phyloP scores from a whole-genome alignment of 2,113 vertebrate species.

The Etheostoma cragini region DNA sequence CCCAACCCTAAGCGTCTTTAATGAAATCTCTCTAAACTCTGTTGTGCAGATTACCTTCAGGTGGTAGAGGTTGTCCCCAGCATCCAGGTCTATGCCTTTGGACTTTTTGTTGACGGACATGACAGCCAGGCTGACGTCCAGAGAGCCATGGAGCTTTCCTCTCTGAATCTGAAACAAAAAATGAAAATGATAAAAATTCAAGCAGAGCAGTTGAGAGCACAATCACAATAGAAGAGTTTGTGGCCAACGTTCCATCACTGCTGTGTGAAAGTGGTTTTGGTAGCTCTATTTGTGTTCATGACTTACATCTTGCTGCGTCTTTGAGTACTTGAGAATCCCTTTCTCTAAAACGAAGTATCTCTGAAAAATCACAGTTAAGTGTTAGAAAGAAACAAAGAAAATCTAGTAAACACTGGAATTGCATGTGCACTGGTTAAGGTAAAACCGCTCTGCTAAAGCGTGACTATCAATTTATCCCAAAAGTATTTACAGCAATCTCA shows the following conservation, averaged over 20 bases:
- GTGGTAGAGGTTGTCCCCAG: constrained; percentile 93
- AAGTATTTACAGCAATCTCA: not conserved
- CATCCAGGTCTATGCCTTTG: constrained; percentile 92
- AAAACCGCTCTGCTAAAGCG: not conserved
- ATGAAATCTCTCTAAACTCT: not conserved
- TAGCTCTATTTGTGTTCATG: not conserved
- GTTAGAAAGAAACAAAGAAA: not conserved
- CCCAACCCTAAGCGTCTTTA: too few relatives aligned
- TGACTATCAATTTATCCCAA: too few relatives aligned
- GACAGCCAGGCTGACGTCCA: constrained; percentile 91
- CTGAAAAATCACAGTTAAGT: constrained; percentile 70
- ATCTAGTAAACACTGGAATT: not conserved
- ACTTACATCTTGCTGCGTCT: constrained; percentile 92
- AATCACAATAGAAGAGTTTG: not conserved
- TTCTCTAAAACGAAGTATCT: constrained; percentile 93
- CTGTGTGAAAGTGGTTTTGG: not conserved
- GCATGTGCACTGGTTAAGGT: not conserved
- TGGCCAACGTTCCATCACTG: not conserved
- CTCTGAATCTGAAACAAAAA: constrained; percentile 83
- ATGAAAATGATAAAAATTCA: not conserved
- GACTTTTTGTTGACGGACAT: constrained; percentile 96
- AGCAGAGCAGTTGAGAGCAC: not conserved
- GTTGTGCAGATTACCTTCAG: constrained; percentile 84
- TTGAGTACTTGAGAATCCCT: constrained; percentile 90
- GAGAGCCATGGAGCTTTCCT: constrained; percentile 91